Conservation (phyloP, 2,797 vertebrate species). For the Otolemur crassicaudatus region DNA sequence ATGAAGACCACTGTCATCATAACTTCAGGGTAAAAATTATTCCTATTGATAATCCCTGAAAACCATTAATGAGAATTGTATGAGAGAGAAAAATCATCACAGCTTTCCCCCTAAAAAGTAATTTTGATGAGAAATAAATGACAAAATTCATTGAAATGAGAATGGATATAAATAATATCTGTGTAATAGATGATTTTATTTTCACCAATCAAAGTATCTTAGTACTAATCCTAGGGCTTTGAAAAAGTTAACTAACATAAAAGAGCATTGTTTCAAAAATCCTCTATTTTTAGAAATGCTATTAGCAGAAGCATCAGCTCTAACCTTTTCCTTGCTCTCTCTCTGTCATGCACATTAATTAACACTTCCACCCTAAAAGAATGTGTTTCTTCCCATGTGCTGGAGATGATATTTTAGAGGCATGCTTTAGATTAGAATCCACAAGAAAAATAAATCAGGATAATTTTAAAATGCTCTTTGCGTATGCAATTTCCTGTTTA, state of each 20-base stretch:
- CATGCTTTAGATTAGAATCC: constrained; percentile 50
- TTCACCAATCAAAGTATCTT: background rate
- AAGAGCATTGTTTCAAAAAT: constrained; percentile 72
- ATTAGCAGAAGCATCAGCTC: constrained; percentile 70
- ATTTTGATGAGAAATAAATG: constrained; percentile 16
- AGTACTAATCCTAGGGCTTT: constrained; percentile 43
- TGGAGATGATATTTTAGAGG: constrained; percentile 69
- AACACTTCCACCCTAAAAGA: constrained; percentile 77
- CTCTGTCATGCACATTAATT: constrained; percentile 79
- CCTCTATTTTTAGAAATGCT: constrained; percentile 80
- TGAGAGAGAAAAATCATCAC: background rate
- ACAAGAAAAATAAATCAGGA: constrained; percentile 62
- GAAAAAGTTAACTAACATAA: constrained; percentile 65
- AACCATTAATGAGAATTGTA: background rate
- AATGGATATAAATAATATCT: background rate
- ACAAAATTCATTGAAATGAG: background rate
- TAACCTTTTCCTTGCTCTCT: constrained; percentile 80
- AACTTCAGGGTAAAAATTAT: background rate
- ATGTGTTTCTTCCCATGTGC: constrained; percentile 66
- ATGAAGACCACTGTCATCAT: background rate
- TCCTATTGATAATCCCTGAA: background rate
- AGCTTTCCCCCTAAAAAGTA: background rate
- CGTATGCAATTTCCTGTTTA: constrained; percentile 35
- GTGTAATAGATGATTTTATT: constrained; percentile 45
- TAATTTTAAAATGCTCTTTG: constrained; percentile 55